Evolutionary conservation across 2,797 vertebrate genomes (phyloP).

Genomic region (Gastrophryne carolinensis): DNA sequence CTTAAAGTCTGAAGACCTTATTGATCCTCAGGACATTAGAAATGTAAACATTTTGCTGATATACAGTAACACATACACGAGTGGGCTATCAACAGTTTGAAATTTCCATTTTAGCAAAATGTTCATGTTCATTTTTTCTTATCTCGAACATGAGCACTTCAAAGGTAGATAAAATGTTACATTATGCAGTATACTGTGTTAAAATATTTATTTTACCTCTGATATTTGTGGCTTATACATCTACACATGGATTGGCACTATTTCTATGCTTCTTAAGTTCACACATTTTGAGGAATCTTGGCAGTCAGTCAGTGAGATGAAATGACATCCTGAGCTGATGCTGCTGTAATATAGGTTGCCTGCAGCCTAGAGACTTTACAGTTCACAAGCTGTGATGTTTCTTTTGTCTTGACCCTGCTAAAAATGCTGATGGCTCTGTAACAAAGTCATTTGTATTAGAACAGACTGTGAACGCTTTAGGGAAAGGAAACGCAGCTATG

Average conservation of each 20-base stretch:
- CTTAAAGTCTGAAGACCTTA: too few relatives aligned
- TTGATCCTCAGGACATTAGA: too few relatives aligned
- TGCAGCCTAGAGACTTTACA: constrained; percentile 47
- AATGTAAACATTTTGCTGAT: too few relatives aligned
- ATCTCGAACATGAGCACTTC: background rate
- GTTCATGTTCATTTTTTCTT: background rate
- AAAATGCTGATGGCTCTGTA: constrained; percentile 49
- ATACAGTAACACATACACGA: too few relatives aligned
- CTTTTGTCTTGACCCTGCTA: constrained; percentile 53
- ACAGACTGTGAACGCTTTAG: constrained; percentile 38
- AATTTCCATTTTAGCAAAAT: too few relatives aligned
- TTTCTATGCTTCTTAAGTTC: constrained; percentile 3
- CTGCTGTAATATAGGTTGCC: constrained; percentile 47
- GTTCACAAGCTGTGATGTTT: constrained; percentile 51
- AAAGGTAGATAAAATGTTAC: background rate
- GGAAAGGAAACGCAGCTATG: constrained; percentile 37
- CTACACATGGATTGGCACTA: background rate
- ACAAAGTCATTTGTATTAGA: constrained; percentile 48
- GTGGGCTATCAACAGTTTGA: too few relatives aligned
- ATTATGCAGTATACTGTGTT: constrained; percentile 8
- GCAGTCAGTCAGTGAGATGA: constrained; percentile 31
- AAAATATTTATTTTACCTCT: constrained; percentile 41
- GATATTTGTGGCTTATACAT: constrained; percentile 23
- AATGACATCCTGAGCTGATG: constrained; percentile 46
- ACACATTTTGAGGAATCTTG: constrained; percentile 43